phyloP scores from a whole-genome alignment of 2,888 invertebrate species.

The Xestia xanthographa region DNA sequence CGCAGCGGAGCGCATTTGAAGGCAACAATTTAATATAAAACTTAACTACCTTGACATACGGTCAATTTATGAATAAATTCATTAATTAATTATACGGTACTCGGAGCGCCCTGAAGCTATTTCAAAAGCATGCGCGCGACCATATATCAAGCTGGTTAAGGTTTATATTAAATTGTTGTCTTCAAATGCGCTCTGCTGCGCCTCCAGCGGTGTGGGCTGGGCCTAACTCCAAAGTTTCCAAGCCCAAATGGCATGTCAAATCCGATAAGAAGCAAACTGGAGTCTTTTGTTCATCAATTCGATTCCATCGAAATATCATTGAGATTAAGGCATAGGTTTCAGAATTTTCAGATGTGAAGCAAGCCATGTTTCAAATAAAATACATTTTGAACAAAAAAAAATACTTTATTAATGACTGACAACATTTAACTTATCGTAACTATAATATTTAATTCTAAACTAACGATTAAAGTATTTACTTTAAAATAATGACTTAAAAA shows the following conservation, averaged over 20 bases:
- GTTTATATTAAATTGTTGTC: no score
- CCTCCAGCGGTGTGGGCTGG: no score
- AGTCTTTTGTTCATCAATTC: not conserved
- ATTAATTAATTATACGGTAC: no score
- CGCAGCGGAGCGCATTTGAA: no score
- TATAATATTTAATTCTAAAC: not conserved
- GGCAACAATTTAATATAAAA: no score
- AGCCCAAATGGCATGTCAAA: not conserved
- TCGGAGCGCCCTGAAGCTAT: no score
- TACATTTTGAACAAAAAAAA: slow-evolving; percentile 2
- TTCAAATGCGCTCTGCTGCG: no score
- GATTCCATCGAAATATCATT: not conserved
- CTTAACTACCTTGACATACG: no score
- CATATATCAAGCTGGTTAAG: no score
- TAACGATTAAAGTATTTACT: not conserved
- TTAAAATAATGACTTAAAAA: slow-evolving; percentile 9
- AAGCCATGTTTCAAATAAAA: slow-evolving; percentile 32
- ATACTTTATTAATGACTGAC: slow-evolving; percentile 41
- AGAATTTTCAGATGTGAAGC: not conserved
- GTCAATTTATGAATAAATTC: no score
- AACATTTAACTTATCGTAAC: slow-evolving; percentile 5
- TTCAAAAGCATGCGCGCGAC: no score
- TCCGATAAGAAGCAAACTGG: not conserved
- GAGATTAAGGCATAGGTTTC: not conserved
- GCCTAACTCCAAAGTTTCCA: not conserved